A percentile compares a stretch with the other conserved stretches of the same genome.
Evolutionary conservation across 2,888 invertebrate species (phyloP).

Genomic region (Elysia crispata): DNA sequence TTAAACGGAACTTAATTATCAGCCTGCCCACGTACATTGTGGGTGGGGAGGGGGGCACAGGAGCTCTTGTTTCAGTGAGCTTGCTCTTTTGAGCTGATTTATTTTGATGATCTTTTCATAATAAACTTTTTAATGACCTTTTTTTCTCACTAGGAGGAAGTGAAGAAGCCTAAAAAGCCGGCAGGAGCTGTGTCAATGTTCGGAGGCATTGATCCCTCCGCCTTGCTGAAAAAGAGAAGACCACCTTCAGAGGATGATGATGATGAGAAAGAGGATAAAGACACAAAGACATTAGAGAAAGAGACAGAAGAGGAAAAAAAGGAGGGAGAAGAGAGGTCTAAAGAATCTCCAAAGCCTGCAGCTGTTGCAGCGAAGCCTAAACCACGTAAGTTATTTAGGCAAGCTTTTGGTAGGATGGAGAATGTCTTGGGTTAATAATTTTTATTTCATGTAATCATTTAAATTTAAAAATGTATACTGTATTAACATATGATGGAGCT

Average conservation of each 20-base stretch:
- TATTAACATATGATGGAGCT: too few species aligned
- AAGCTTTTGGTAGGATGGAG: too few species aligned
- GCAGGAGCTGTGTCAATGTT: conserved; percentile 75
- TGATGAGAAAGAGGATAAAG: conserved; percentile 19
- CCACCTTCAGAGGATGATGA: conserved; percentile 19
- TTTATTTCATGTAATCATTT: too few species aligned
- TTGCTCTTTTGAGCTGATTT: too few species aligned
- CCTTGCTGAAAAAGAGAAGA: conserved; percentile 57
- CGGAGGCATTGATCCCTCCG: conserved; percentile 65
- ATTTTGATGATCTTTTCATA: neutral
- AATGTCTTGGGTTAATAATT: too few species aligned
- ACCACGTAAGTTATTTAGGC: too few species aligned
- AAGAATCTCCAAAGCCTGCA: neutral
- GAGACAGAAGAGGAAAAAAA: conserved; percentile 3
- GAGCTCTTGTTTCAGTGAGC: too few species aligned
- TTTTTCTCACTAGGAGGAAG: neutral
- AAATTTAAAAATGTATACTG: too few species aligned
- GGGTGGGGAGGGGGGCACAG: too few species aligned
- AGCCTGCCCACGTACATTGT: too few species aligned
- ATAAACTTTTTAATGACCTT: neutral
- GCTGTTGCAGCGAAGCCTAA: neutral
- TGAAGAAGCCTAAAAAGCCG: conserved; percentile 63
- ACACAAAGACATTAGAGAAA: conserved; percentile 5
- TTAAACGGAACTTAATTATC: too few species aligned
- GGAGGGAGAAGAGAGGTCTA: neutral